A percentile compares a stretch with the other conserved stretches of the same genome.
phyloP scores from a whole-genome alignment of 1,140 invertebrate genomes.

The Bemisia tabaci region DNA sequence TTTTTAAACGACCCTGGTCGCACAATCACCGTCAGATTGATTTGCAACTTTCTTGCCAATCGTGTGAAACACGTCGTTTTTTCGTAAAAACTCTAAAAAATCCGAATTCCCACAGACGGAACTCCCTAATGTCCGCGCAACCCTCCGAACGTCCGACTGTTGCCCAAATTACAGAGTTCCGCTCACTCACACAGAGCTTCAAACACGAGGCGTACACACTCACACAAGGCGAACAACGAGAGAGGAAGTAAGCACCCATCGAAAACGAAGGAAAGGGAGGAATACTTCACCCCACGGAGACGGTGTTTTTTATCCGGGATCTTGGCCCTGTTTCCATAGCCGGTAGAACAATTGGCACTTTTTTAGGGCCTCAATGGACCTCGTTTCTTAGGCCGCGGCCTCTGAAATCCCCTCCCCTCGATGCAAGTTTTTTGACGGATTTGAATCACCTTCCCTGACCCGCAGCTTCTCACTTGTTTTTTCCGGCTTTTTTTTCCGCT shows the following conservation, averaged over 20 bases:
- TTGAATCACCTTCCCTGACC: no score
- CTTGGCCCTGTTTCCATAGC: background rate
- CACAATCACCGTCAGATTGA: no score
- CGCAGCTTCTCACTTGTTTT: background rate
- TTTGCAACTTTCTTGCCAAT: no score
- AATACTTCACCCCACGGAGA: background rate
- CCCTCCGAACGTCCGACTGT: background rate
- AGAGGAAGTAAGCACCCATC: background rate
- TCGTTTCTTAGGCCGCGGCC: no score
- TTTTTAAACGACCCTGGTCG: no score
- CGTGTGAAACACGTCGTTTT: background rate
- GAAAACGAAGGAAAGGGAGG: background rate
- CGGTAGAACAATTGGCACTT: background rate
- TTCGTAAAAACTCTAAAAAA: background rate
- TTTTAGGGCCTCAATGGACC: no score
- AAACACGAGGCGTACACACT: background rate
- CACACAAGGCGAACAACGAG: no score
- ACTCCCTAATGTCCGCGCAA: background rate
- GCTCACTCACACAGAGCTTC: background rate
- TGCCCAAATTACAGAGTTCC: background rate
- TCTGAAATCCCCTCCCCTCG: no score
- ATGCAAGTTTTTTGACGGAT: no score
- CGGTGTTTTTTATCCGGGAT: background rate
- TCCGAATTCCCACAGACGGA: background rate
- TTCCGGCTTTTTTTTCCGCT: background rate